Evolutionary conservation across 2,888 invertebrate species (phyloP), one percentile per base, ranked within the genome.

Genomic region (Hydroisotoma schaefferi): DNA sequence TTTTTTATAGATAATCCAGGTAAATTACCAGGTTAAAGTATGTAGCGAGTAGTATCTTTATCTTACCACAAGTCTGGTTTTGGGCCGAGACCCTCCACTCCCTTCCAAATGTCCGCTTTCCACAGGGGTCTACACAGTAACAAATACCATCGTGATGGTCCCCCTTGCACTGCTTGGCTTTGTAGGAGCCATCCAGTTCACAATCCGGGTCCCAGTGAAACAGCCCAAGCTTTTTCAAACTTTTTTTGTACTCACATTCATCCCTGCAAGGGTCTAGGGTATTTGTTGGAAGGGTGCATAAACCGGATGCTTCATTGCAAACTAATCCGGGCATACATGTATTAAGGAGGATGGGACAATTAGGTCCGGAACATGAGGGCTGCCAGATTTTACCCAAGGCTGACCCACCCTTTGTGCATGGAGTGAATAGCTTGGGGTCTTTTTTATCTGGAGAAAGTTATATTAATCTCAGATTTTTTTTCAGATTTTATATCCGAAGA

Each of bases 81-180:
- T 76, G 76, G 2, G 82, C 80, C 57, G 82, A 77, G 33, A 75
- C 76, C 73, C 81, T 80, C 82, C 83, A 83, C 73, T 82, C 81
- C 78, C 83, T 82, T 71, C 87, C 86, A 77, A 84, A 85, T 75
- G 86, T 82, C 75, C 85, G 79, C 40, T 78, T 78, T 40, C 86
- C 86, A 52, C 76, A 73, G 69, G 77, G 77, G 75, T 82, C 80
- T 57, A 80, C 81, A 76, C 87, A 87, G 75, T 85, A 85, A 77
- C 87, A 87, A 76, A 85, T 84, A 75, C 73, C 74, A 70, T 57
- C 54, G 52, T 57, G 51, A 20, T 78, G 71, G 72, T 84, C 84
- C 37, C 85, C 85, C 77, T 84, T 86, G 74, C 86, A 86, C 74
- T 86, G 86, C 63, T 83, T 83, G 1, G 85, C 80, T 40, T 81